Base-by-base conservation (phyloP, 2,797 vertebrate genomes). In the Todus mexicanus region DNA sequence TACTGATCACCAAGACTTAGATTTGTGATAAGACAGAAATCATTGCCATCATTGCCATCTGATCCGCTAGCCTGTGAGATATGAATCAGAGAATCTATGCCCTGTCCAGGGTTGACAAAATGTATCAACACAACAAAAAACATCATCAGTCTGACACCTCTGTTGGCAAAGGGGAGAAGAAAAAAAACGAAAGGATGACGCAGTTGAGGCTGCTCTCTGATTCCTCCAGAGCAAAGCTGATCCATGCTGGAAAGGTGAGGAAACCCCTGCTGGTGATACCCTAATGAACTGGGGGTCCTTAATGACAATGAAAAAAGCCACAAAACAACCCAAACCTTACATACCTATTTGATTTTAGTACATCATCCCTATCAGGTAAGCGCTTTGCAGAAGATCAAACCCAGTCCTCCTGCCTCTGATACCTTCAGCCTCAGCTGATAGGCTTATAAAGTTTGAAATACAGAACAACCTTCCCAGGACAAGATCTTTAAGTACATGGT, bases 21-120 rank as follows among this genome's bases (percentile, higher is more conserved):
- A 85, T 94, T 91, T 87, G 81, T 64, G 87, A 87, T 93, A 87
- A 92, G 87, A 37, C 65, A 89, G 90, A 87, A 94, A 93, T 92
- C 84, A 85, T 73, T 86, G 72, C 84, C 75, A 93, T 92, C 84
- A 85, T 73, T 86, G 72, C 84, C 75, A 78, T 77, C 84, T 85
- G 63, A 91, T 78, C 86, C 13, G 8, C 59, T 83, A 83, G 72
- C 66, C 73, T 78, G 59, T 21, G 68, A 92, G 89, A 86, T 78
- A 87, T 81, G 93, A 95, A 85, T 94, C 82, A 60, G 63, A 76
- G 61, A 84, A 50, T 63, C 69, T 83, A 7, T 80, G 86, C 60
- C 82, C 84, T 78, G 93, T 92, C 93, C 56, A 1, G 70, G 63
- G 57, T 9, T 38, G 60, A 86, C 84, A 94, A 73, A 79, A 60